Evolutionary conservation across 2,113 vertebrate genomes (phyloP), one percentile per base, ranked within the genome.

Genomic region (Carollia perspicillata): DNA sequence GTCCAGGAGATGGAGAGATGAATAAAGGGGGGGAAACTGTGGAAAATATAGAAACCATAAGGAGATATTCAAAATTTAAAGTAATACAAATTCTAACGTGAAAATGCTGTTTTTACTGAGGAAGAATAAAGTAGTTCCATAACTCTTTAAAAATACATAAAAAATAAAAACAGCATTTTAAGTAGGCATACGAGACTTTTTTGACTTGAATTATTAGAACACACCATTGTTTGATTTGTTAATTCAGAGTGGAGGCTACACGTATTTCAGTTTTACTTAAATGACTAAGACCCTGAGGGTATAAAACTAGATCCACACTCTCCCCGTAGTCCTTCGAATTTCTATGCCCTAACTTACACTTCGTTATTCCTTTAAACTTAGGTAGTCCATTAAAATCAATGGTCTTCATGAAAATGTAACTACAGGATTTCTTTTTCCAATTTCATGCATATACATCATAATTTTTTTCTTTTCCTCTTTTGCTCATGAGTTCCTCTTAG

Each of bases 331-430:
- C 88, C 90, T 63, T 79, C 66, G 71, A 90, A 95, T 96, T 97
- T 77, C 26, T 97, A 58, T 75, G 33, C 97, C 97, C 97, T 97
- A 97, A 96, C 66, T 74, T 96, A 88, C 63, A 88, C 55, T 78
- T 96, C 86, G 42, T 42, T 93, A 89, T 89, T 97, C 97, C 89
- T 96, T 97, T 96, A 94, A 92, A 89, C 69, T 96, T 89, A 97
- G 97, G 97, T 44, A 93, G 14, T 93, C 84, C 89, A 75, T 97
- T 97, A 97, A 98, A 97, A 97, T 97, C 22, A 94, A 84, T 35
- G 97, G 13, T 90, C 40, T 89, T 95, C 94, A 96, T 95, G 83
- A 84, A 95, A 97, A 94, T 94, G 75, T 94, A 97, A 94, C 49
- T 22, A 35, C 35, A 93, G 72, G 40, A 95, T 96, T 93, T 51